Evolutionary conservation across 2,113 vertebrate species (phyloP).

Genomic region (Petroica traversi): DNA sequence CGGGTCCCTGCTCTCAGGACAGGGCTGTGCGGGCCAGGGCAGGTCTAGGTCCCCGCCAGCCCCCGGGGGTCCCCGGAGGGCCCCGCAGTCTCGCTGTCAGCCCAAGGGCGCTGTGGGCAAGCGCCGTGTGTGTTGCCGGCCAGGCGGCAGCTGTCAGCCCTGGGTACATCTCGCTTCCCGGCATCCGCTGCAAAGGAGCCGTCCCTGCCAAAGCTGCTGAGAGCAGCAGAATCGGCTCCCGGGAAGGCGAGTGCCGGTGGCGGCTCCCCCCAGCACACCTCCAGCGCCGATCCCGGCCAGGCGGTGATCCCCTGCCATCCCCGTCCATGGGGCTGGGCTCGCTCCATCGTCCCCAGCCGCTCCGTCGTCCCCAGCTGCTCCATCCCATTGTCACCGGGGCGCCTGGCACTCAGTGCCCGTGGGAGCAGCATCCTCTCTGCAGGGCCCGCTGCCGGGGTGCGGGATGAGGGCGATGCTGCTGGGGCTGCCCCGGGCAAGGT

Average conservation of each 20-base stretch:
- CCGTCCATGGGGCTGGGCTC: background rate
- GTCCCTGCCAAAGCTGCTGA: slow-evolving; percentile 61
- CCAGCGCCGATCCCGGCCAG: background rate
- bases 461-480: background rate
- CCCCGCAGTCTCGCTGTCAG: background rate
- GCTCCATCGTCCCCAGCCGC: background rate
- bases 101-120: background rate
- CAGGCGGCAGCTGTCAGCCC: slow-evolving; percentile 61
- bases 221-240: slow-evolving; percentile 51
- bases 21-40: background rate
- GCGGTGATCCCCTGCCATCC: background rate
- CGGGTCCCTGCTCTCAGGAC: background rate
- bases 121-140: background rate
- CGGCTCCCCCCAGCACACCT: background rate
- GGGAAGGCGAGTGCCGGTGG: background rate
- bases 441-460: background rate
- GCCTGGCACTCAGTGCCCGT: background rate
- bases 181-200: slow-evolving; percentile 55
- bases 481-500: too few relatives aligned
- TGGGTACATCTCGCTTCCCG: slow-evolving; percentile 19
- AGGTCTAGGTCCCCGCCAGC: background rate
- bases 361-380: background rate
- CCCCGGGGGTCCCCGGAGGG: background rate
- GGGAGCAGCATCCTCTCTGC: background rate
- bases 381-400: background rate